Conservation (phyloP, 2,797 vertebrate genomes). For the Smutsia gigantea region DNA sequence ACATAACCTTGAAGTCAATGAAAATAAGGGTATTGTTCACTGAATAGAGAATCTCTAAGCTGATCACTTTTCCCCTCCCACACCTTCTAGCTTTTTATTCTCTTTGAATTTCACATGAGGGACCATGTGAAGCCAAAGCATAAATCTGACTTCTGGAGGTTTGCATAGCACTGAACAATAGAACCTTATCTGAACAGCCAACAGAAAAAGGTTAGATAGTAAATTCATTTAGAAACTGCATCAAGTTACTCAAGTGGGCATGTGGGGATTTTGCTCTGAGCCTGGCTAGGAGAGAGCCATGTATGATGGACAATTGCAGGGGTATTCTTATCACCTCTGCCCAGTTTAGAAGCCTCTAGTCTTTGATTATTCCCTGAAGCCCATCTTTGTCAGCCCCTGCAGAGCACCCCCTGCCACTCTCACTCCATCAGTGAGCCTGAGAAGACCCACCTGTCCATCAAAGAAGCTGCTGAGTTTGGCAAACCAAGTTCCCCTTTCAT, state of each 20-base stretch:
- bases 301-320: background rate
- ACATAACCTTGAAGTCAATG: slow-evolving; percentile 80
- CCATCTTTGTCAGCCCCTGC: background rate
- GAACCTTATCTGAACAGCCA: slow-evolving; percentile 52
- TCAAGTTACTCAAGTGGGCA: slow-evolving; percentile 15
- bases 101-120: slow-evolving; percentile 52
- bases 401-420: accelerated
- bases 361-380: background rate
- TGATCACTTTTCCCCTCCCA: background rate
- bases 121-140: slow-evolving; percentile 31
- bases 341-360: background rate
- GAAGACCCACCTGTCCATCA: background rate
- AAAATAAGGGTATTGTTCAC: slow-evolving; percentile 66
- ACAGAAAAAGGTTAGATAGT: slow-evolving; percentile 42
- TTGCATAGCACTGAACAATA: slow-evolving; percentile 57
- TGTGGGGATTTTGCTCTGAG: slow-evolving; percentile 16
- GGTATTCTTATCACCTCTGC: background rate
- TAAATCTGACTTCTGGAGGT: slow-evolving; percentile 52
- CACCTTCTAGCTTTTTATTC: slow-evolving; percentile 68
- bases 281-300: background rate
- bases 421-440: background rate
- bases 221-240: slow-evolving; percentile 63
- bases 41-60: slow-evolving; percentile 51
- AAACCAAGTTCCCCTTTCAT: background rate
- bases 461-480: background rate